Evolutionary conservation across 1,140 invertebrate genomes (phyloP).

Genomic region (Atta cephalotes): DNA sequence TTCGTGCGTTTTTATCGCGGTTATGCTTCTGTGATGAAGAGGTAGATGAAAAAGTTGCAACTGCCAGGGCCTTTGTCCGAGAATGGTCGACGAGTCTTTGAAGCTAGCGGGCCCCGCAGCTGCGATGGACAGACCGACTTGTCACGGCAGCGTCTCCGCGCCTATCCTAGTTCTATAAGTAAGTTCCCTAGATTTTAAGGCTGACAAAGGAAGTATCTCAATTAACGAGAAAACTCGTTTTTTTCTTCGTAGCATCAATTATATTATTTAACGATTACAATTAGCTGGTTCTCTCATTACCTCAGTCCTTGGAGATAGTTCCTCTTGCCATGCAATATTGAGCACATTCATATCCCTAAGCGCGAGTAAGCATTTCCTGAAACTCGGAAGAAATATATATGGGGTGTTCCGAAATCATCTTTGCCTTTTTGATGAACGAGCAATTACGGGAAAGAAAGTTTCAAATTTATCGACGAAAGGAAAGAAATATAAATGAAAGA

Average conservation of each 20-base stretch:
- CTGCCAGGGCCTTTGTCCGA: slow-evolving; percentile 76
- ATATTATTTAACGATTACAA: slow-evolving; percentile 64
- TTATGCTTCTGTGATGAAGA: slow-evolving; percentile 83
- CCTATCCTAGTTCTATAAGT: slow-evolving; percentile 64
- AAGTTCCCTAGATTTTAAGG: slow-evolving; percentile 70
- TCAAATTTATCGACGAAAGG: neutral
- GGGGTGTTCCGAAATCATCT: neutral
- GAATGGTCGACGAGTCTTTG: neutral
- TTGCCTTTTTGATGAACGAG: neutral
- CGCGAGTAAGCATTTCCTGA: slow-evolving; percentile 5
- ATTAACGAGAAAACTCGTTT: slow-evolving; percentile 74
- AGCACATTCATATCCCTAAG: slow-evolving; percentile 9
- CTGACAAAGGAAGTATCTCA: slow-evolving; percentile 78
- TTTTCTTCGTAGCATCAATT: slow-evolving; percentile 53
- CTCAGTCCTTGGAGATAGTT: slow-evolving; percentile 82
- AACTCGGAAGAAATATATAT: slow-evolving; percentile 13
- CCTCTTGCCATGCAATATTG: slow-evolving; percentile 74
- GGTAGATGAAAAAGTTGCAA: slow-evolving; percentile 70
- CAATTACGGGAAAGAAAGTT: neutral
- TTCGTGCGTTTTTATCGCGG: slow-evolving; percentile 60
- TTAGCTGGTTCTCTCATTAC: slow-evolving; percentile 77
- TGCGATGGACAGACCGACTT: slow-evolving; percentile 78
- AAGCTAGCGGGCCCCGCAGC: slow-evolving; percentile 76
- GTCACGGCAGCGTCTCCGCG: slow-evolving; percentile 81
- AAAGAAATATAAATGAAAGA: neutral